Evolutionary conservation across 1,140 invertebrate genomes (phyloP).

Genomic region (Scaptodrosophila lebanonensis): DNA sequence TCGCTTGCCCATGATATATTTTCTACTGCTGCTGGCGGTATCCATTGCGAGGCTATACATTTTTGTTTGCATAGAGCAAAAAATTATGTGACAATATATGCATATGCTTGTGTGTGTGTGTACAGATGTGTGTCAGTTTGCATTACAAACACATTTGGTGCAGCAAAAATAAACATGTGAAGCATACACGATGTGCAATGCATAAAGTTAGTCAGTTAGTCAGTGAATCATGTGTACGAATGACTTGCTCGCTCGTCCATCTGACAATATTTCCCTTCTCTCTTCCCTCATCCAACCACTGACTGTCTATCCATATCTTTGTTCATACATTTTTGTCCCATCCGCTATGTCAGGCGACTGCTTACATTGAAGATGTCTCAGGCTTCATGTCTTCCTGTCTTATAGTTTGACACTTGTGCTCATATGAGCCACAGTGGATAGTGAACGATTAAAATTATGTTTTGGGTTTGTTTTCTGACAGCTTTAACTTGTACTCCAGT

Average conservation of each 20-base stretch:
- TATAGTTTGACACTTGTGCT: conserved; percentile 7
- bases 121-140: conserved; percentile 28
- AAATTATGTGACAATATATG: background rate
- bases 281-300: background rate
- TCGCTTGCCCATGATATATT: background rate
- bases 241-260: conserved; percentile 2
- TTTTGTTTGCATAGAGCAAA: conserved; percentile 14
- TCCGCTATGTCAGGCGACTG: too few species aligned
- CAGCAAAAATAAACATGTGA: too few species aligned
- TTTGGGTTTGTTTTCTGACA: background rate
- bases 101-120: background rate
- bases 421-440: background rate
- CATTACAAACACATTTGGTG: background rate
- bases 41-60: conserved; percentile 34
- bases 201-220: too few species aligned
- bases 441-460: too few species aligned
- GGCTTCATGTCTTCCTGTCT: background rate
- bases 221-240: background rate
- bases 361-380: background rate
- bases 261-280: conserved; percentile 19
- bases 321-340: too few species aligned
- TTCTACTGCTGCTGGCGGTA: conserved; percentile 24
- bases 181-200: too few species aligned
- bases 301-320: too few species aligned
- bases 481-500: too few species aligned